A percentile compares a stretch with the other conserved stretches of the same genome.
These are phyloP conservation scores for Drosophila borborema DNA, from an alignment of 2,888 invertebrate genomes.

Conservation along the genomic window DNA sequence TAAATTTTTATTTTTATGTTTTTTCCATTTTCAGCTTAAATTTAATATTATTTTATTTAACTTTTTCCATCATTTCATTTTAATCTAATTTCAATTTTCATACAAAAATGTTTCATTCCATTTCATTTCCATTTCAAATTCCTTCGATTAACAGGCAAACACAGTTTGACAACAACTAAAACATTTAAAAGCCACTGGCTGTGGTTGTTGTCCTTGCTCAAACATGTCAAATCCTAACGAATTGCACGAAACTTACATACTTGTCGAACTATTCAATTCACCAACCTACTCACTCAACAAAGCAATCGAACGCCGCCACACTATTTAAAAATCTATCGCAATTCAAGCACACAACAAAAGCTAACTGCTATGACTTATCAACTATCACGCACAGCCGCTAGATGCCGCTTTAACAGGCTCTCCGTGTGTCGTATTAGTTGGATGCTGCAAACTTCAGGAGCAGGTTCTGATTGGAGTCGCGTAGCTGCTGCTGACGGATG, in stretches of 20 bases:
- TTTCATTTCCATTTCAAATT: neutral
- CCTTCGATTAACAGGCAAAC: neutral
- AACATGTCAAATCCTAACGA: neutral
- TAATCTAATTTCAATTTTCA: neutral
- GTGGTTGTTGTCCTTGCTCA: slow-evolving; percentile 16
- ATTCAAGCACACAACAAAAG: neutral
- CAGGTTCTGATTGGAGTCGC: slow-evolving; percentile 55
- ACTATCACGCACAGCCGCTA: neutral
- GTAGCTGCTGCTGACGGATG: slow-evolving; percentile 62
- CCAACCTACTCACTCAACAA: neutral
- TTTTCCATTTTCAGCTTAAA: neutral
- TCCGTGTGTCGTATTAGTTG: slow-evolving; percentile 38
- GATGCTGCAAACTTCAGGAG: slow-evolving; percentile 63
- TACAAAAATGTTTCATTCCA: neutral
- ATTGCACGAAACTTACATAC: neutral
- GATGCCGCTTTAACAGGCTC: slow-evolving; percentile 25
- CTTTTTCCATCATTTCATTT: neutral
- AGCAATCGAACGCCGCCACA: slow-evolving; percentile 16
- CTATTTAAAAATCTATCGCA: slow-evolving; percentile 14
- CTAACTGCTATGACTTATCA: slow-evolving; percentile 8
- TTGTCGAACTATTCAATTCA: neutral
- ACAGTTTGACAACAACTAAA: neutral
- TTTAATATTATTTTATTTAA: neutral
- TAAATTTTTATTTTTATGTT: neutral
- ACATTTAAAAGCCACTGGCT: neutral